Evolutionary conservation across 2,113 vertebrate species (phyloP).

Genomic region (Paedocypris sp.): DNA sequence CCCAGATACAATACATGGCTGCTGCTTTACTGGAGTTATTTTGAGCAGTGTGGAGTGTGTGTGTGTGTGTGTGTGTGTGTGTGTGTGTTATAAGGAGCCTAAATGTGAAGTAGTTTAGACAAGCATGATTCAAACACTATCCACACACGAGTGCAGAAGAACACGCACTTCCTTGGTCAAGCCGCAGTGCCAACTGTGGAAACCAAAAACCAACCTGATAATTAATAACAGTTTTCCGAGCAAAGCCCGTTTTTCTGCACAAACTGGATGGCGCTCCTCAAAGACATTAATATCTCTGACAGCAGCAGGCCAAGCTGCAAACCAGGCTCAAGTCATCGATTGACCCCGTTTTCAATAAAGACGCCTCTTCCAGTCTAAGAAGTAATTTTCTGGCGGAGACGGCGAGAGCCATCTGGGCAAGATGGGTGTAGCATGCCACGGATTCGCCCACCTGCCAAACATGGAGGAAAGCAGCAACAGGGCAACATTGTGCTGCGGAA

Average conservation of each 20-base stretch:
- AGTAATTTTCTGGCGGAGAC: conserved; percentile 61
- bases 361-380: conserved; percentile 60
- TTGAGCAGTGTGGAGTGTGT: conserved; percentile 61
- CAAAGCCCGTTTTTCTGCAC: too few relatives aligned
- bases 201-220: too few relatives aligned
- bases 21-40: conserved; percentile 76
- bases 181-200: too few relatives aligned
- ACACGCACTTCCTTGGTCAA: conserved; percentile 1
- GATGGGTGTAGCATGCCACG: conserved; percentile 45
- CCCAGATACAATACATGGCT: conserved; percentile 87
- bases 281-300: conserved; percentile 63
- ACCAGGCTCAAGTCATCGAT: conserved; percentile 66
- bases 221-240: too few relatives aligned
- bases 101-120: conserved; percentile 49
- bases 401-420: conserved; percentile 59
- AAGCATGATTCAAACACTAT: conserved; percentile 10
- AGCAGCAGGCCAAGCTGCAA: conserved; percentile 46
- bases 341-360: conserved; percentile 75
- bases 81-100: conserved; percentile 45
- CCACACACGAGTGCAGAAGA: conserved; percentile 6
- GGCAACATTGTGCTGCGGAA: conserved; percentile 17
- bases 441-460: conserved; percentile 43
- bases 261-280: conserved; percentile 32
- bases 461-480: conserved; percentile 5
- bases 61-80: not conserved